phyloP scores from a whole-genome alignment of 2,797 vertebrate species.

The Spizella passerina region DNA sequence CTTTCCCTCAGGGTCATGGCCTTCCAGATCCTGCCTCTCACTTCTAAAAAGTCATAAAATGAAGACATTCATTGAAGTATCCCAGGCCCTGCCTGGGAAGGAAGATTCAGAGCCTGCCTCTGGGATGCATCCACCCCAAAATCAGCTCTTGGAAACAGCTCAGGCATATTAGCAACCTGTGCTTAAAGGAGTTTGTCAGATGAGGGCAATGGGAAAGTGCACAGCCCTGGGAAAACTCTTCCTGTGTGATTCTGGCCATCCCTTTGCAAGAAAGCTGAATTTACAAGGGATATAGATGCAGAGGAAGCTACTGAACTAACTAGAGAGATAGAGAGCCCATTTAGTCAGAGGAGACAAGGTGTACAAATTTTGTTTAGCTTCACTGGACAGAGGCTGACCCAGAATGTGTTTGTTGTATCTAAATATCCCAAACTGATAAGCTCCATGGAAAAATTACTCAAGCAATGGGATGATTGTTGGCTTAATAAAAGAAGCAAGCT shows the following conservation, averaged over 20 bases:
- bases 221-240: background rate
- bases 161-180: background rate
- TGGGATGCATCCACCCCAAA: background rate
- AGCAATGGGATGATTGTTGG: background rate
- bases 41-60: conserved; percentile 42
- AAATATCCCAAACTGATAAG: background rate
- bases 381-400: background rate
- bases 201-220: background rate
- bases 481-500: background rate
- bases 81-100: background rate
- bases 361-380: background rate
- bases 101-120: background rate
- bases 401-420: background rate
- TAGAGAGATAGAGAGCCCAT: background rate
- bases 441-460: background rate
- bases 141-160: background rate
- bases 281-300: background rate
- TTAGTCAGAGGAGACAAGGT: background rate
- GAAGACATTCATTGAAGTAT: background rate
- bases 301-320: background rate
- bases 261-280: background rate
- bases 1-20: conserved; percentile 32
- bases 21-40: background rate
- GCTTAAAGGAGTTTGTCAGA: background rate
- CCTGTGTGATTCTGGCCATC: background rate